Evolutionary conservation across 2,888 invertebrate genomes (phyloP).

Genomic region (Heliconius sara): DNA sequence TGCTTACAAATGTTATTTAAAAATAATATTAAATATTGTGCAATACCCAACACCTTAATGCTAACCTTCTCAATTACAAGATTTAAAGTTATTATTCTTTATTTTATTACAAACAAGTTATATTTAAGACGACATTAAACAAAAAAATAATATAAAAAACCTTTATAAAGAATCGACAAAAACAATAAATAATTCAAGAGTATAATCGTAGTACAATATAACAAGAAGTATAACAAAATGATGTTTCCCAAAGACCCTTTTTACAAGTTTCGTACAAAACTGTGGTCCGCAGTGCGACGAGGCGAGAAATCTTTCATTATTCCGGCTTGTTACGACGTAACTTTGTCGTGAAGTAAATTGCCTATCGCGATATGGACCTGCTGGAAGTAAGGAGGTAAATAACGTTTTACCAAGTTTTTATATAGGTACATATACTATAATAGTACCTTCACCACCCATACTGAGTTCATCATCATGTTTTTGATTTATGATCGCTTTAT

Average conservation of each 20-base stretch:
- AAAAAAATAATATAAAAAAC: neutral
- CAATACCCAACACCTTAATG: too few relatives aligned
- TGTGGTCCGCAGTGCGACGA: slow-evolving; percentile 33
- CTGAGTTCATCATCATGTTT: neutral
- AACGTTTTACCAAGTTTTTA: slow-evolving; percentile 7
- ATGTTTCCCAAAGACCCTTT: slow-evolving; percentile 26
- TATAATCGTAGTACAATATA: slow-evolving; percentile 17
- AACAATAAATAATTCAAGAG: neutral
- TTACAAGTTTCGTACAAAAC: slow-evolving; percentile 29
- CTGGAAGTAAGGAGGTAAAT: slow-evolving; percentile 11
- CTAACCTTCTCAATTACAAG: too few relatives aligned
- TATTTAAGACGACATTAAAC: neutral
- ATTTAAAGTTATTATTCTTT: too few relatives aligned
- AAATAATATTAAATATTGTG: too few relatives aligned
- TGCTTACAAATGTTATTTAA: too few relatives aligned
- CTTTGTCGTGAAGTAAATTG: slow-evolving; percentile 36
- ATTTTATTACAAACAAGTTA: too few relatives aligned
- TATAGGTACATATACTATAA: neutral
- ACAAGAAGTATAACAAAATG: slow-evolving; percentile 21
- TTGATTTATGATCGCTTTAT: neutral
- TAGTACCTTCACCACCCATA: neutral
- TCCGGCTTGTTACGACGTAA: slow-evolving; percentile 35
- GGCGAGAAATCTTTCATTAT: slow-evolving; percentile 37
- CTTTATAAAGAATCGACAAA: neutral
- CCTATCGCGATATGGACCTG: slow-evolving; percentile 26